Percentiles rank a stretch among this genome's conserved stretches.
These are phyloP conservation scores for Anastrepha ludens DNA, from an alignment of 1,140 invertebrate genomes.

Conservation along the genomic window DNA sequence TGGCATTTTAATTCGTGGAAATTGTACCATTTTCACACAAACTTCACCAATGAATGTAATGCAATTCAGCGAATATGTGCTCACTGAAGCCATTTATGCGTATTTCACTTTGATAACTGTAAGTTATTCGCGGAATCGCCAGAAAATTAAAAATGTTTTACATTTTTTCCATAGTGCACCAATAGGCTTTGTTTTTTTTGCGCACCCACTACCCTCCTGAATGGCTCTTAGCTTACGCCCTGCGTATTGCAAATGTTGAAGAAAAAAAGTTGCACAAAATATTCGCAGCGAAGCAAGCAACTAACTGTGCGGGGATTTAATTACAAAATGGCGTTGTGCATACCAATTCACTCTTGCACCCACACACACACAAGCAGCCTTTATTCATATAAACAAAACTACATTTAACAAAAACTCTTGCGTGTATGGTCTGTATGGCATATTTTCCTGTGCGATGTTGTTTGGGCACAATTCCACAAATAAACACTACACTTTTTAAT, in stretches of 20 bases:
- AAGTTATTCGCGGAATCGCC: not conserved
- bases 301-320: conserved; percentile 22
- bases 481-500: no score
- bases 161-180: not conserved
- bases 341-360: not conserved
- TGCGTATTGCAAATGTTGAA: not conserved
- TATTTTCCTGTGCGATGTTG: conserved; percentile 24
- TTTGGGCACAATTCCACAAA: conserved; percentile 23
- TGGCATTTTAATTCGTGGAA: not conserved
- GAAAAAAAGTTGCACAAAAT: not conserved
- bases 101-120: conserved; percentile 8
- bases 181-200: not conserved
- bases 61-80: conserved; percentile 5
- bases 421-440: not conserved
- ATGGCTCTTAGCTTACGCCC: not conserved
- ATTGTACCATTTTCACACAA: not conserved
- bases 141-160: not conserved
- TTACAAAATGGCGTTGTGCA: conserved; percentile 28
- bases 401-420: not conserved
- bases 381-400: not conserved
- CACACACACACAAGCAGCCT: not conserved
- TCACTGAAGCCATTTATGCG: conserved; percentile 19
- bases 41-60: not conserved
- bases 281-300: not conserved
- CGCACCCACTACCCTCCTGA: not conserved